phyloP scores from a whole-genome alignment of 2,888 invertebrate genomes.

The Tetragonisca angustula region DNA sequence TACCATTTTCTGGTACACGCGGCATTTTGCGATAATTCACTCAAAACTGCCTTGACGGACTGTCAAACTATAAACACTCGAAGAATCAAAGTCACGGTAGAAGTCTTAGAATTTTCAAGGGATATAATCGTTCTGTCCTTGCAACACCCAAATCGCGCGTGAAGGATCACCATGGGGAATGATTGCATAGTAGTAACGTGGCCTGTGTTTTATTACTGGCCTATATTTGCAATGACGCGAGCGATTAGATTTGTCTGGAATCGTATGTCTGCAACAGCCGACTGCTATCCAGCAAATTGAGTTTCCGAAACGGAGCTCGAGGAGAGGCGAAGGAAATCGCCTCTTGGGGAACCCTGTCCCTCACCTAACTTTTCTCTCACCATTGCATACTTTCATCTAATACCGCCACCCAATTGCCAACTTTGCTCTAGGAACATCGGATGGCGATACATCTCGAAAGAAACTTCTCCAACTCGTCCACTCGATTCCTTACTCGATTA shows the following conservation, averaged over 20 bases:
- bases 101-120: no score
- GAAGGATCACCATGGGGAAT: not conserved
- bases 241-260: slow-evolving; percentile 57
- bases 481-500: slow-evolving; percentile 27
- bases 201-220: not conserved
- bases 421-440: slow-evolving; percentile 56
- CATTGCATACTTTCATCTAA: slow-evolving; percentile 77
- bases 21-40: no score
- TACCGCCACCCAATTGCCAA: slow-evolving; percentile 66
- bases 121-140: not conserved
- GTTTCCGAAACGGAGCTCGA: slow-evolving; percentile 66
- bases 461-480: slow-evolving; percentile 20
- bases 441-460: slow-evolving; percentile 57
- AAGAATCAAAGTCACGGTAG: no score
- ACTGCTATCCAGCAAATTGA: slow-evolving; percentile 72
- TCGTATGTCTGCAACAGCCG: slow-evolving; percentile 53
- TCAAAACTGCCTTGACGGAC: no score
- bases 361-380: slow-evolving; percentile 39
- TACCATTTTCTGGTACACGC: no score
- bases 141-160: not conserved
- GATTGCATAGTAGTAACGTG: not conserved
- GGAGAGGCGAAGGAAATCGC: slow-evolving; percentile 71
- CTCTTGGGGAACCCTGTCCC: slow-evolving; percentile 66
- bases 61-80: no score
- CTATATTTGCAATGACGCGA: not conserved